Conservation (phyloP, 1,140 invertebrate species). For the Bombyx mori region ASM3026992v2 NC_085114.1:14229501-14230000, state of each 20-base stretch:
- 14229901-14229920: no score
- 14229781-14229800: background rate
- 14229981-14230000: no score
- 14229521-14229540: constrained; percentile 87
- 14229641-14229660: constrained; percentile 75
- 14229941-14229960: no score
- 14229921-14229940: no score
- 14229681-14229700: constrained; percentile 70
- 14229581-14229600: constrained; percentile 72
- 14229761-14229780: constrained; percentile 27
- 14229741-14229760: constrained; percentile 43
- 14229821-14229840: no score
- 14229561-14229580: constrained; percentile 79
- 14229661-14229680: constrained; percentile 70
- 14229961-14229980: no score
- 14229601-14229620: constrained; percentile 73
- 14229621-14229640: constrained; percentile 71
- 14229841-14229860: no score
- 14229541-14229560: constrained; percentile 81
- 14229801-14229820: no score
- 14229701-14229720: constrained; percentile 66
- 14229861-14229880: no score
- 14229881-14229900: no score
- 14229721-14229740: constrained; percentile 50
- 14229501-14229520: constrained; percentile 86